Evolutionary conservation across 1,140 invertebrate species (phyloP), one percentile per base, ranked within the genome.

Genomic region (Diuraphis noxia): DNA sequence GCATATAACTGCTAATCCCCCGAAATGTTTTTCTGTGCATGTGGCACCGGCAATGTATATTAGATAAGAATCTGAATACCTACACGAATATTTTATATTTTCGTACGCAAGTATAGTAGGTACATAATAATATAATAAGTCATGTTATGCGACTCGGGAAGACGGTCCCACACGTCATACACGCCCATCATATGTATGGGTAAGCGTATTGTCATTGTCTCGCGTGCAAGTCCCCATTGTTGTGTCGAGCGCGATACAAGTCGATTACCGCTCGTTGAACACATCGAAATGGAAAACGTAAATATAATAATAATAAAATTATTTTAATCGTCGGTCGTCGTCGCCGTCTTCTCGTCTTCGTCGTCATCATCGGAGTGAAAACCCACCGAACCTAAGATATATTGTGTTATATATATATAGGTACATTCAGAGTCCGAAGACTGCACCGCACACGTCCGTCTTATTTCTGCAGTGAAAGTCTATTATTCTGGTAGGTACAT

Each of bases 211-310:
- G 56, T n/a, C 30, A 72, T 72, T 72, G 56, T 72, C 56, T 72
- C n/a, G 30, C 56, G 56, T 0, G 56, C 56, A 72, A n/a, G 56
- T 72, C 56, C 13, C 56, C 13, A 72, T 72, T 72, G 56, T 72
- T 72, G 56, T 72, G 56, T 72, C 56, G 56, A 72, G 56, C 56
- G 56, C 30, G 56, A 72, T 72, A n/a, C 56, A 72, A n/a, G 56
- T 72, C 56, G 56, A 72, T 72, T 72, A n/a, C 56, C 56, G 56
- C 56, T 72, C 56, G 56, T 72, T 72, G 56, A 72, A 72, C 56
- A 72, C 56, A 72, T 72, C 79, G 36, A 81, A 81, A 81, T 81
- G 34, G 79, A 81, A 81, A 81, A 81, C 79, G n/a, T 81, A 38
- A 79, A 79, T 79, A 36, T 79, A 36, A 79, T 36, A 36, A 79